phyloP scores from a whole-genome alignment of 2,113 vertebrate genomes.

The Triplophysa rosa region DNA sequence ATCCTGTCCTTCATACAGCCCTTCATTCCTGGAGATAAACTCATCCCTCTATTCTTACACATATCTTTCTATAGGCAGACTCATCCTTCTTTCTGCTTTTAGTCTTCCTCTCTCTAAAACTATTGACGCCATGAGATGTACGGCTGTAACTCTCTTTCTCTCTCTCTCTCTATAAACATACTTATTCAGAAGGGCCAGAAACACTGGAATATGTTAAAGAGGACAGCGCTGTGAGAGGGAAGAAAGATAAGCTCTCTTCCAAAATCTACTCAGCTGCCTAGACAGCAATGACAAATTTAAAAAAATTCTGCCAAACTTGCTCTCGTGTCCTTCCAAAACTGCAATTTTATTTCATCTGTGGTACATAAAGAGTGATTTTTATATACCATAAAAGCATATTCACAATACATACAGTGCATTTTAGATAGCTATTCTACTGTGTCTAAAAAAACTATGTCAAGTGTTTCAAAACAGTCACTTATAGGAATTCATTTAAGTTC shows the following conservation, averaged over 20 bases:
- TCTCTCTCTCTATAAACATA: too few species aligned
- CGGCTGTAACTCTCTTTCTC: background rate
- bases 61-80: background rate
- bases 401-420: too few species aligned
- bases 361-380: too few species aligned
- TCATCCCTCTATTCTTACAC: conserved; percentile 21
- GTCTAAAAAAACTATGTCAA: background rate
- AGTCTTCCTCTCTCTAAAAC: background rate
- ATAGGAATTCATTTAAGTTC: background rate
- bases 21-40: conserved; percentile 10
- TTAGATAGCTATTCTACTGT: too few species aligned
- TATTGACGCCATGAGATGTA: background rate
- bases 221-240: background rate
- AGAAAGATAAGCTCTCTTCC: background rate
- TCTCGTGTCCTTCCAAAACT: background rate
- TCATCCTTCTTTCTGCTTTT: background rate
- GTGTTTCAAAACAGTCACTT: background rate
- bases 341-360: background rate
- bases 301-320: too few species aligned
- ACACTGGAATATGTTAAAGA: background rate
- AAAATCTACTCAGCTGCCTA: background rate
- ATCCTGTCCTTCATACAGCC: conserved; percentile 19
- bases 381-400: too few species aligned
- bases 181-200: background rate
- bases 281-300: too few species aligned